phyloP scores from a whole-genome alignment of 2,888 invertebrate genomes.

The Adelphocoris suturalis region DNA sequence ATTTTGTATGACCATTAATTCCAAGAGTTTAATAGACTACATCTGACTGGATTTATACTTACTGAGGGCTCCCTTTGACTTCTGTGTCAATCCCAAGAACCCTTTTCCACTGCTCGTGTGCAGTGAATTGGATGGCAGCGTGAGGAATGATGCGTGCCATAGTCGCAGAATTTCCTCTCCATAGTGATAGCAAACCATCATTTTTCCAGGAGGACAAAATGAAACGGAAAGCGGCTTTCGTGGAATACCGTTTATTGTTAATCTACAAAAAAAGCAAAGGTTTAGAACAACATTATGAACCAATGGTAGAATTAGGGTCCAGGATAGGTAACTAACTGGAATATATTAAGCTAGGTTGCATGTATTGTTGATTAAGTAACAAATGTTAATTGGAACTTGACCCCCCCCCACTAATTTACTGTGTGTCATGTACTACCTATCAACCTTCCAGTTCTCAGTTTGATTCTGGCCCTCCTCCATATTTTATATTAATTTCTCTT shows the following conservation, averaged over 20 bases:
- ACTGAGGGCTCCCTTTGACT: constrained; percentile 62
- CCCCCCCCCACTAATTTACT: too few relatives aligned
- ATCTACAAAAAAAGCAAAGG: constrained; percentile 75
- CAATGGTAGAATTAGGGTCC: too few relatives aligned
- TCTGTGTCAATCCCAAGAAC: constrained; percentile 84
- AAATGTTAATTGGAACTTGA: too few relatives aligned
- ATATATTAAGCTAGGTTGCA: too few relatives aligned
- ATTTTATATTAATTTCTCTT: too few relatives aligned
- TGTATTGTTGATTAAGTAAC: too few relatives aligned
- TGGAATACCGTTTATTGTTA: constrained; percentile 86
- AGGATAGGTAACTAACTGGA: too few relatives aligned
- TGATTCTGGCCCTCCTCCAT: too few relatives aligned
- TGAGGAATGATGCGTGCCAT: constrained; percentile 98
- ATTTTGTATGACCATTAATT: too few relatives aligned
- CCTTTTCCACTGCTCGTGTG: constrained; percentile 98
- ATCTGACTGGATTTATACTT: not conserved
- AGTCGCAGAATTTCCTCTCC: constrained; percentile 99
- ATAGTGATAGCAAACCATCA: constrained; percentile 91
- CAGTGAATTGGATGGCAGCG: constrained; percentile 97
- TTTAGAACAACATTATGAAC: not conserved
- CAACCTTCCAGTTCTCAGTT: too few relatives aligned
- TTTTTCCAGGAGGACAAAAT: constrained; percentile 84
- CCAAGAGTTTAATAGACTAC: too few relatives aligned
- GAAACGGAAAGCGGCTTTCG: constrained; percentile 85
- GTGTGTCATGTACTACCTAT: too few relatives aligned